phyloP scores from a whole-genome alignment of 2,888 invertebrate species.

The Chromoteleia sp. region DNA sequence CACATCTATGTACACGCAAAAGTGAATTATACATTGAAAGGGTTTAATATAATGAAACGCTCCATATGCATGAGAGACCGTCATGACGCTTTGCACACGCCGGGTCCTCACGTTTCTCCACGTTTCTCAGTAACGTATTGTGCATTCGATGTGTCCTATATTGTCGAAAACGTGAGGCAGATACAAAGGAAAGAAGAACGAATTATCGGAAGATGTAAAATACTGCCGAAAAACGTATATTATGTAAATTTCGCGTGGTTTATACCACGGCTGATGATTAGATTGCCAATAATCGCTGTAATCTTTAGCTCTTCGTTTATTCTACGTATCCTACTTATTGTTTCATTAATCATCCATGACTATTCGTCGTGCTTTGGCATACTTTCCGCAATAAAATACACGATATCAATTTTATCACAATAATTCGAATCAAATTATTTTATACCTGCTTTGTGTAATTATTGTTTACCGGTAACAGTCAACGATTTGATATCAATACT shows the following conservation, averaged over 20 bases:
- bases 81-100: slow-evolving; percentile 79
- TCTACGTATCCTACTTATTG: too few species aligned
- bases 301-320: slow-evolving; percentile 4
- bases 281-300: slow-evolving; percentile 21
- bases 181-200: slow-evolving; percentile 58
- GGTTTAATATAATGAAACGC: slow-evolving; percentile 89
- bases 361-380: too few species aligned
- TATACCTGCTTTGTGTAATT: too few species aligned
- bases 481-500: too few species aligned
- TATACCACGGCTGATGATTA: slow-evolving; percentile 15
- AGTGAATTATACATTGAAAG: slow-evolving; percentile 89
- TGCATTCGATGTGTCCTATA: slow-evolving; percentile 68
- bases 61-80: slow-evolving; percentile 87
- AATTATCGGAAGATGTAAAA: slow-evolving; percentile 51
- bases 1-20: too few species aligned
- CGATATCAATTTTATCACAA: too few species aligned
- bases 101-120: slow-evolving; percentile 76
- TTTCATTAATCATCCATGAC: too few species aligned
- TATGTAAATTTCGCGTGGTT: slow-evolving; percentile 17
- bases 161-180: slow-evolving; percentile 60
- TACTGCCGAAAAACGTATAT: slow-evolving; percentile 21
- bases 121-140: slow-evolving; percentile 78
- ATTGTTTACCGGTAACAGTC: too few species aligned
- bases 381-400: too few species aligned
- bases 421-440: too few species aligned